These are phyloP conservation scores for Athene cunicularia DNA, from an alignment of 2,113 vertebrate species.

Conservation along the genomic window DNA sequence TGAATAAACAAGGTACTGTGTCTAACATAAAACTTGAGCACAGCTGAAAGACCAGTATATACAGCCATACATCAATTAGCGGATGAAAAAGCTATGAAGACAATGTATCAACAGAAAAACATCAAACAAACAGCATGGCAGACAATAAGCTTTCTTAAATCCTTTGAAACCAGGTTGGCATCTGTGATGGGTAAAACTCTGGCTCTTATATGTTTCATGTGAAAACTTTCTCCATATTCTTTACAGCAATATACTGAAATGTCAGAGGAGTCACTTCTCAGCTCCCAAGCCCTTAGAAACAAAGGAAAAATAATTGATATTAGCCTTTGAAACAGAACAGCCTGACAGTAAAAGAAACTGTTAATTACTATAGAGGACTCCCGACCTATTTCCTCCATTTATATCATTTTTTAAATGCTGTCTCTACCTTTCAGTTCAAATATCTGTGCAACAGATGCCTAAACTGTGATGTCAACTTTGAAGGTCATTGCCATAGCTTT, in stretches of 20 bases:
- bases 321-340: neutral
- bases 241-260: neutral
- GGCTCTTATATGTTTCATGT: neutral
- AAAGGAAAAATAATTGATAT: neutral
- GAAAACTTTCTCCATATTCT: neutral
- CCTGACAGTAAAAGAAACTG: neutral
- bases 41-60: neutral
- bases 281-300: neutral
- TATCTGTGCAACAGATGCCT: neutral
- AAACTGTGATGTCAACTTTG: neutral
- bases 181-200: neutral
- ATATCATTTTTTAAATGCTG: neutral
- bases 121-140: neutral
- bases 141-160: neutral
- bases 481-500: neutral
- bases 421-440: neutral
- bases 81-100: constrained; percentile 25
- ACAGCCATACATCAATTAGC: neutral
- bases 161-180: neutral
- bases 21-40: neutral
- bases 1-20: neutral
- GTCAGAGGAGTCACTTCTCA: constrained; percentile 3
- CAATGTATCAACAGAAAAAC: neutral
- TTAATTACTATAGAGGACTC: neutral
- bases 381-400: neutral